These are phyloP conservation scores for Latrodectus geometricus DNA, from an alignment of 1,140 invertebrate genomes.

Conservation along the genomic window DNA sequence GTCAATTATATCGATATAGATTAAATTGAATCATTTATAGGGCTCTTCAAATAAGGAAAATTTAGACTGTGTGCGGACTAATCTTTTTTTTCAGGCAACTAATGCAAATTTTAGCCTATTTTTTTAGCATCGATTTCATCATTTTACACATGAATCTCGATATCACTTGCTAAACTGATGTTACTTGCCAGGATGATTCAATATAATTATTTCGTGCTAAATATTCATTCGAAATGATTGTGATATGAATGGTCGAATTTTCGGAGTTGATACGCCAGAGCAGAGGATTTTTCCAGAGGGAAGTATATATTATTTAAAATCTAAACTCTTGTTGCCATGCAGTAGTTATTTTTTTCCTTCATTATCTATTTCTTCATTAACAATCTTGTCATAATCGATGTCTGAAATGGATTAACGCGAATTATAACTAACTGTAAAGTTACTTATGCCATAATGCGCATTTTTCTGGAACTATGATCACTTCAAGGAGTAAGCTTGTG, in stretches of 20 bases:
- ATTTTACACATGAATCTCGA: neutral
- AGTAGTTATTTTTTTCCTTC: too few species aligned
- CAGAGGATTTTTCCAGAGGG: neutral
- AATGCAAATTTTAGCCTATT: neutral
- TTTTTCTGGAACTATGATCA: too few species aligned
- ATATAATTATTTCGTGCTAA: too few species aligned
- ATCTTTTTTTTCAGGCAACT: neutral
- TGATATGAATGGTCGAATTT: neutral
- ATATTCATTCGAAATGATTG: constrained; percentile 13
- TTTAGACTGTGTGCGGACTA: neutral
- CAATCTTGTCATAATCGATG: constrained; percentile 14
- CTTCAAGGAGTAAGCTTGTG: too few species aligned
- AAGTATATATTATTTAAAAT: neutral
- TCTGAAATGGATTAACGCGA: neutral
- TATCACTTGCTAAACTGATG: neutral
- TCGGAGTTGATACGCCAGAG: neutral
- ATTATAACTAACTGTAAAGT: too few species aligned
- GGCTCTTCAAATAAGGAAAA: neutral
- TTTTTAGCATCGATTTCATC: neutral
- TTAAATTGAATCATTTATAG: neutral
- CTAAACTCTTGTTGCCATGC: neutral
- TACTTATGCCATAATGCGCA: too few species aligned
- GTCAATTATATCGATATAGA: neutral
- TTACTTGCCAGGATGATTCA: neutral
- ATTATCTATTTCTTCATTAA: neutral